Percentiles rank a stretch among this genome's conserved stretches.
phyloP scores from a whole-genome alignment of 2,113 vertebrate species.

The Calypte anna region DNA sequence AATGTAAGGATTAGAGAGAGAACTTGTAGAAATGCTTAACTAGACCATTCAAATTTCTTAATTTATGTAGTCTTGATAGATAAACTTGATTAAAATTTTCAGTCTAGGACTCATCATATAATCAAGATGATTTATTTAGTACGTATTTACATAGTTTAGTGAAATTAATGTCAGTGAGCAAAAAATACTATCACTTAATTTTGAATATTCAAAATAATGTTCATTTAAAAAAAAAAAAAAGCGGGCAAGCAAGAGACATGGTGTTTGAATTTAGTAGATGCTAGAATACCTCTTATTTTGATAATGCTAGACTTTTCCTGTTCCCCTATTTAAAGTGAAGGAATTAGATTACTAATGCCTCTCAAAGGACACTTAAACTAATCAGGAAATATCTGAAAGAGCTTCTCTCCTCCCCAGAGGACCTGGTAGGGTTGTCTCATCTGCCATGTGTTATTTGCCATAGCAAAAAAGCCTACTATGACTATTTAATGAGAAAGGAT shows the following conservation, averaged over 20 bases:
- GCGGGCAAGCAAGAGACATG: not conserved
- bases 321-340: not conserved
- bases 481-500: constrained; percentile 21
- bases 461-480: constrained; percentile 30
- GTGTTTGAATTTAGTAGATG: not conserved
- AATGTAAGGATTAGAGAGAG: not conserved
- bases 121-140: not conserved
- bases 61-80: not conserved
- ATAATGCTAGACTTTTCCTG: not conserved
- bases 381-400: constrained; percentile 41
- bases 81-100: constrained; percentile 35
- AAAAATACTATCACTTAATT: not conserved
- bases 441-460: constrained; percentile 23
- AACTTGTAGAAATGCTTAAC: not conserved
- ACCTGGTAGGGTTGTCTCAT: not conserved
- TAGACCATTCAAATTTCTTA: not conserved
- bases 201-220: not conserved
- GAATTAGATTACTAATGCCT: constrained; percentile 30
- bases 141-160: not conserved
- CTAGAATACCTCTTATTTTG: not conserved
- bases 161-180: not conserved
- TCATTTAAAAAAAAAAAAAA: not conserved
- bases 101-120: not conserved
- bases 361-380: constrained; percentile 49
- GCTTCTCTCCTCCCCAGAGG: constrained; percentile 11